Conservation (phyloP, 2,113 vertebrate species). For the Megaceryle maxima region DNA sequence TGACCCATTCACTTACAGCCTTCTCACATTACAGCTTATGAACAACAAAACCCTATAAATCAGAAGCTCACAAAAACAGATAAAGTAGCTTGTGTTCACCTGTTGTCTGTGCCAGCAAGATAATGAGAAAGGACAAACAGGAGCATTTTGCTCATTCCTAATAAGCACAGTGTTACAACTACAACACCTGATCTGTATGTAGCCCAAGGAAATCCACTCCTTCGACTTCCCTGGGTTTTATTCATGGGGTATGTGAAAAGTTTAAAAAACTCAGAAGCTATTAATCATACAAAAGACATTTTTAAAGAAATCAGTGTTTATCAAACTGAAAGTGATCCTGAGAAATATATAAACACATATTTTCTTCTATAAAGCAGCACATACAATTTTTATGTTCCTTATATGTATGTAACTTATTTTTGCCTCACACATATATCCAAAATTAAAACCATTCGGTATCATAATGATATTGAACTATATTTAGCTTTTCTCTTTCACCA, state of each 20-base stretch:
- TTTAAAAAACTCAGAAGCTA: background rate
- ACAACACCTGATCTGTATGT: background rate
- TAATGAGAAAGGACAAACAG: background rate
- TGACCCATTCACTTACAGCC: slow-evolving; percentile 18
- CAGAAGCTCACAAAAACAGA: slow-evolving; percentile 7
- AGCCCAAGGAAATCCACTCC: background rate
- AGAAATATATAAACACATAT: background rate
- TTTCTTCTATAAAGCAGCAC: background rate
- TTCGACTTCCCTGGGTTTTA: rapidly evolving
- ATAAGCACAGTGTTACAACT: background rate
- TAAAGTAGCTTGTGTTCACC: background rate
- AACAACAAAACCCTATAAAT: slow-evolving; percentile 54
- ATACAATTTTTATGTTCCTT: background rate
- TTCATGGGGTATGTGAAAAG: background rate
- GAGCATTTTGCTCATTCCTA: background rate
- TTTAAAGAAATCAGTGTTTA: background rate
- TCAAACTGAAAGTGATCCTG: background rate
- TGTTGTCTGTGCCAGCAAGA: background rate
- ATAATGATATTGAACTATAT: background rate
- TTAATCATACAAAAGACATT: background rate
- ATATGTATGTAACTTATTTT: background rate
- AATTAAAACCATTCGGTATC: background rate
- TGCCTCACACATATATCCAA: background rate
- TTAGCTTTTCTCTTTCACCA: background rate
- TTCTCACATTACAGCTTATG: slow-evolving; percentile 64